Percentiles rank a stretch among this genome's conserved stretches.
Conservation (phyloP, 2,888 invertebrate genomes). For the Cynaeus angustus region DNA sequence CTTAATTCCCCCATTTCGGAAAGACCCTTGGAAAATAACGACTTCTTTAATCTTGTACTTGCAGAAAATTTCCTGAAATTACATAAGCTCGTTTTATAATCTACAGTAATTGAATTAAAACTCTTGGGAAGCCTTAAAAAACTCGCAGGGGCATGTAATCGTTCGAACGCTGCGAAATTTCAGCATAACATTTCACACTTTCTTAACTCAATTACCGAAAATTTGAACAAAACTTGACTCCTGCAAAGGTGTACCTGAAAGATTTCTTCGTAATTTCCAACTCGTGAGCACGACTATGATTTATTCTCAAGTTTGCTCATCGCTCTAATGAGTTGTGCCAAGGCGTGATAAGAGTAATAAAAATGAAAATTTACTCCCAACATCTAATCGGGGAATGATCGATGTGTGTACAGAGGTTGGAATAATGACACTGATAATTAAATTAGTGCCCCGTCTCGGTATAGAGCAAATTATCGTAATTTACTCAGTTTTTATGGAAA, state of each 20-base stretch:
- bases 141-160: constrained; percentile 24
- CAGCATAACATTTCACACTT: constrained; percentile 26
- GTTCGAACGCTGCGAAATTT: constrained; percentile 14
- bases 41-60: constrained; percentile 16
- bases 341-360: constrained; percentile 28
- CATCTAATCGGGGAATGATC: constrained; percentile 16
- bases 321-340: constrained; percentile 22
- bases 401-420: constrained; percentile 8
- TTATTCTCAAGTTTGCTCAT: constrained; percentile 16
- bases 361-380: constrained; percentile 18
- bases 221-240: constrained; percentile 10
- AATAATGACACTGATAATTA: constrained; percentile 24
- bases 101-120: constrained; percentile 30
- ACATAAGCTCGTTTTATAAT: constrained; percentile 35
- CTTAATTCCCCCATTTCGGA: background rate
- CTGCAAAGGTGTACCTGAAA: background rate
- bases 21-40: constrained; percentile 1
- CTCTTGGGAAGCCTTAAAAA: constrained; percentile 36
- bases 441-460: constrained; percentile 4
- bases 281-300: constrained; percentile 11
- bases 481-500: constrained; percentile 19
- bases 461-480: constrained; percentile 14
- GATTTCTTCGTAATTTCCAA: background rate
- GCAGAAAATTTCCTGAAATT: constrained; percentile 18
- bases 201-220: constrained; percentile 20